phyloP scores from a whole-genome alignment of 2,797 vertebrate species.

The Hephaestus fuliginosus region DNA sequence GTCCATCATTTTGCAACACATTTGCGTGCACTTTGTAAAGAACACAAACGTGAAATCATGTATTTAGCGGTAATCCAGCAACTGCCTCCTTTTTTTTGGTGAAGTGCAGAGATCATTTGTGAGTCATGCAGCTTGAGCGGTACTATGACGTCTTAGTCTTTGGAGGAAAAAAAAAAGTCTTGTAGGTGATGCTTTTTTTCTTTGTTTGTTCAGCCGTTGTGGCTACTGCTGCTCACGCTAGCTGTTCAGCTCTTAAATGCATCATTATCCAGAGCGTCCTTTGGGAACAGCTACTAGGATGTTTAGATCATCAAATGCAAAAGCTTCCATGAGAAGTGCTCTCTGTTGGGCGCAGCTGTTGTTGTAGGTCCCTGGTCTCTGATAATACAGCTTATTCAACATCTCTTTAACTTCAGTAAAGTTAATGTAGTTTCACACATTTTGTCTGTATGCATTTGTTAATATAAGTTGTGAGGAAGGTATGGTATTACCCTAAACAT shows the following conservation, averaged over 20 bases:
- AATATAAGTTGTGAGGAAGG: not conserved
- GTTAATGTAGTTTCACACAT: not conserved
- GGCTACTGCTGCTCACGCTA: not conserved
- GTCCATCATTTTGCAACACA: conserved; percentile 6
- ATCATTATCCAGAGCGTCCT: not conserved
- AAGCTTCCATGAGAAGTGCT: not conserved
- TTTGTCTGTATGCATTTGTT: not conserved
- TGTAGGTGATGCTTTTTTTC: conserved; percentile 12
- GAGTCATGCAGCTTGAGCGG: not conserved
- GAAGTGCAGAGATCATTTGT: not conserved
- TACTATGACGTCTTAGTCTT: not conserved
- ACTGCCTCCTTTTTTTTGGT: not conserved
- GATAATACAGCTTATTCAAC: not conserved
- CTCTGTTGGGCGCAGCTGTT: not conserved
- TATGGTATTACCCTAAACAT: not conserved
- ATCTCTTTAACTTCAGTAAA: not conserved
- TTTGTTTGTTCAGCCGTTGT: conserved; percentile 17
- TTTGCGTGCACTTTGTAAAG: not conserved
- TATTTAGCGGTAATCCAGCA: not conserved
- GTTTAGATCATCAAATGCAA: not conserved
- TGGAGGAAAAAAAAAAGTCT: not conserved
- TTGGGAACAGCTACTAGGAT: not conserved
- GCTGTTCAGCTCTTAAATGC: not conserved
- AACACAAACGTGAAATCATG: not conserved
- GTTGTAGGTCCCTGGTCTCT: not conserved